Evolutionary conservation across 2,888 invertebrate genomes (phyloP).

Genomic region (Congeria kusceri): DNA sequence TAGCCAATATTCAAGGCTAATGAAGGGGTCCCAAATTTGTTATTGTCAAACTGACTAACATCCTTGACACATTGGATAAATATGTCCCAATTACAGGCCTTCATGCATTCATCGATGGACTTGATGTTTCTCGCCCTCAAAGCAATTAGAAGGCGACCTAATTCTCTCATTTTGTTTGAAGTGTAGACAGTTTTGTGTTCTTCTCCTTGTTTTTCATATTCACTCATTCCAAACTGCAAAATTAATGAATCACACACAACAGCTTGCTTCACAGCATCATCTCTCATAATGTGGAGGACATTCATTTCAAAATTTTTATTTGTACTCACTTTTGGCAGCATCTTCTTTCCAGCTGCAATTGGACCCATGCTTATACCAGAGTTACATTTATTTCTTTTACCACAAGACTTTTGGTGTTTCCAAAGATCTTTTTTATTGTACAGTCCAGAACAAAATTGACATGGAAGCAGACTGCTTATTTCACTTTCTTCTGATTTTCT

Average conservation of each 20-base stretch:
- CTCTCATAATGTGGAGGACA: conserved; percentile 41
- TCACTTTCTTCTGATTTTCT: conserved; percentile 15
- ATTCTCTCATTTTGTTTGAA: conserved; percentile 42
- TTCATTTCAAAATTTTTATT: conserved; percentile 13
- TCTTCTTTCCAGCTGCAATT: conserved; percentile 19
- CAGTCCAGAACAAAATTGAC: conserved; percentile 35
- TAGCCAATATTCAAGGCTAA: conserved; percentile 47
- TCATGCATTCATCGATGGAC: conserved; percentile 31
- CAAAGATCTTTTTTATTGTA: conserved; percentile 45
- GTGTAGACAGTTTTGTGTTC: conserved; percentile 30
- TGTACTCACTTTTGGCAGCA: conserved; percentile 11
- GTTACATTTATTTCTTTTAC: conserved; percentile 2
- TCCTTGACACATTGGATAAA: conserved; percentile 35
- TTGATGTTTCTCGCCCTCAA: conserved; percentile 24
- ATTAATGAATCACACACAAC: conserved; percentile 31
- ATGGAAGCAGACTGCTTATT: conserved; percentile 32
- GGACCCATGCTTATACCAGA: conserved; percentile 16
- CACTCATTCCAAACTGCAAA: conserved; percentile 27
- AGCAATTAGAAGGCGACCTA: conserved; percentile 35
- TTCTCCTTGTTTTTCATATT: conserved; percentile 39
- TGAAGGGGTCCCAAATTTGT: conserved; percentile 38
- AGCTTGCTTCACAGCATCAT: conserved; percentile 37
- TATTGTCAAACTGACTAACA: conserved; percentile 29
- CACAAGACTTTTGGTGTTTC: conserved; percentile 47
- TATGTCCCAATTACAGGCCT: conserved; percentile 34